A percentile compares a stretch with the other conserved stretches of the same genome.
Conservation (phyloP, 2,797 vertebrate genomes). For the Anabacerthia variegaticeps region DNA sequence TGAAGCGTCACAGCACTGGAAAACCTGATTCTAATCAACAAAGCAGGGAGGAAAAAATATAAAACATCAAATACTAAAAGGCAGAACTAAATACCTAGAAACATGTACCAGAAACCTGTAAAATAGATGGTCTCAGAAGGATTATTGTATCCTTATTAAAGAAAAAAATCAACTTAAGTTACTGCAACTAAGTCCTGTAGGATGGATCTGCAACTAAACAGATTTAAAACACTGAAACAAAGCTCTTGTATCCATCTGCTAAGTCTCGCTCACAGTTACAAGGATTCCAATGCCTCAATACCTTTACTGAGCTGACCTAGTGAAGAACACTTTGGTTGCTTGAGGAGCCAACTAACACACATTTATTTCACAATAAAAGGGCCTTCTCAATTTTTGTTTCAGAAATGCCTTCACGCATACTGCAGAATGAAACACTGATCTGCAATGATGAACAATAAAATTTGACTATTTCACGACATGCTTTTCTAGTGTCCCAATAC, state of each 20-base stretch:
- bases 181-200: background rate
- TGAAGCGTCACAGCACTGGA: background rate
- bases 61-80: background rate
- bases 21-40: background rate
- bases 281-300: background rate
- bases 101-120: background rate
- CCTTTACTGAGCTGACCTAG: background rate
- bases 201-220: background rate
- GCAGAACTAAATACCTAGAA: background rate
- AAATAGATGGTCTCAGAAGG: background rate
- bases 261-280: background rate
- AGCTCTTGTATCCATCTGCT: background rate
- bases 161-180: background rate
- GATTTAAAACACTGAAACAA: background rate
- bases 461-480: background rate
- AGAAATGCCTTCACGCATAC: background rate
- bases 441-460: background rate
- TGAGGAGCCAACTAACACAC: background rate
- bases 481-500: background rate
- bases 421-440: background rate
- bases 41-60: background rate
- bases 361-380: background rate
- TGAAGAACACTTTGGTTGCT: background rate
- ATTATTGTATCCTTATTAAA: background rate
- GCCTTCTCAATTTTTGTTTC: background rate